phyloP scores from a whole-genome alignment of 2,113 vertebrate species.

The Pan troglodytes region NHGRI_mPanTro3-v2.1_pri NC_072403.2:11922501-11923000 shows the following conservation, averaged over 20 bases:
- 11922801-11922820: too few species aligned
- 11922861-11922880: too few species aligned
- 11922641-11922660: background rate
- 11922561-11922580: background rate
- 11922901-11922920: background rate
- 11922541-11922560: background rate
- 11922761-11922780: background rate
- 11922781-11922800: rapidly evolving
- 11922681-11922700: too few species aligned
- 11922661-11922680: background rate
- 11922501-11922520: background rate
- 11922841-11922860: background rate
- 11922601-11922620: background rate
- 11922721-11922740: background rate
- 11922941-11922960: background rate
- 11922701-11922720: background rate
- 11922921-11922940: background rate
- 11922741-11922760: too few species aligned
- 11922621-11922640: background rate
- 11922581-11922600: background rate
- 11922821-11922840: background rate
- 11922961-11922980: background rate
- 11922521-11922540: background rate
- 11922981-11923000: background rate
- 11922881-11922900: background rate